A percentile compares a stretch with the other conserved stretches of the same genome.
Evolutionary conservation across 2,888 invertebrate species (phyloP).

Genomic region (Sphaeridia pumilis): DNA sequence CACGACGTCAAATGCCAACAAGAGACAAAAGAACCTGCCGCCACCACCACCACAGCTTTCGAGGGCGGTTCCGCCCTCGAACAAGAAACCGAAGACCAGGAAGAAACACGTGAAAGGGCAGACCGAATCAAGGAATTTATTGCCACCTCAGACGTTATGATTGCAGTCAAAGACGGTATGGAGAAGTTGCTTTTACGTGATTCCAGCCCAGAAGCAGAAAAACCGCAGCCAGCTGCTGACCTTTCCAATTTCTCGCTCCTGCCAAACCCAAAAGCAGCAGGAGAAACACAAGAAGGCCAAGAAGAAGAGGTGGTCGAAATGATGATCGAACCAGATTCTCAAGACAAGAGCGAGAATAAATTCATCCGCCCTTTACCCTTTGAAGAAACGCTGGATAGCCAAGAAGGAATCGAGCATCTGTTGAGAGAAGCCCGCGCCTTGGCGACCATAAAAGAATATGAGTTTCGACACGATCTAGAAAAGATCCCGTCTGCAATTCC

Average conservation of each 20-base stretch:
- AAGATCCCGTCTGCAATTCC: conserved; percentile 28
- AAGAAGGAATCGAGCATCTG: conserved; percentile 7
- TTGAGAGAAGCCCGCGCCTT: neutral
- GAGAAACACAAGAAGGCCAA: no score
- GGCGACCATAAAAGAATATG: conserved; percentile 11
- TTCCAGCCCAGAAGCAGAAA: neutral
- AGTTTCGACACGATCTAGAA: neutral
- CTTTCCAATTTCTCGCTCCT: no score
- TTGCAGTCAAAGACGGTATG: neutral
- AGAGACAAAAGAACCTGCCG: no score
- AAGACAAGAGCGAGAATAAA: no score
- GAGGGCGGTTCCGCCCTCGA: no score
- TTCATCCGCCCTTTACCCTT: conserved; percentile 15
- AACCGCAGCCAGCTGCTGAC: neutral
- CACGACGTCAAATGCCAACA: no score
- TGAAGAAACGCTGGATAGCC: conserved; percentile 10
- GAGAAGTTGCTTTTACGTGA: no score
- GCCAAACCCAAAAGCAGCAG: no score
- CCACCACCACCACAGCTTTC: no score
- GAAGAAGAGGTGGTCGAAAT: conserved; percentile 2
- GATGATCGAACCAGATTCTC: neutral
- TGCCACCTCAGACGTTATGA: neutral
- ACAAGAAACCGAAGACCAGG: no score
- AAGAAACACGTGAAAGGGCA: no score
- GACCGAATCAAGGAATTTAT: neutral